Evolutionary conservation across 2,888 invertebrate species (phyloP), one percentile per base, ranked within the genome.

Genomic region (Troides oblongomaculatus): DNA sequence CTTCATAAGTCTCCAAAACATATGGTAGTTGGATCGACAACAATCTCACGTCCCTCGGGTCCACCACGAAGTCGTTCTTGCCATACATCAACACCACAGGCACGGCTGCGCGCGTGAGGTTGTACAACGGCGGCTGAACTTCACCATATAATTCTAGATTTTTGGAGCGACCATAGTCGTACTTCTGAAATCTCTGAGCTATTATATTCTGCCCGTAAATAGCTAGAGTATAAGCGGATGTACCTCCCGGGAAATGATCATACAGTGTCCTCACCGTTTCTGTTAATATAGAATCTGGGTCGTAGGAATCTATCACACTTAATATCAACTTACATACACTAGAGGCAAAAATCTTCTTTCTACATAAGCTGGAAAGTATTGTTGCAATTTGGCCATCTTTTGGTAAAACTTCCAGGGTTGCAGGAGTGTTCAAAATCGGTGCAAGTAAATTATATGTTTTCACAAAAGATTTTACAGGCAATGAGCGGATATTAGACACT

Each of bases 31-130:
- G 83, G 0, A 81, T 77, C 36, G 92, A 82, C 71, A 95, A 78
- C 77, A 93, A 92, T 56, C 90, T 77, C 1, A 95, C 93, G 66
- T 95, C 95, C 78, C 87, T 84, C 0, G 88, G 82, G 93, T 94
- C 77, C 93, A 88, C 94, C 90, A 94, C 80, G 94, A 96, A 77
- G 93, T 95, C 89, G 59, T 86, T 86, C 12, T 73, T 76, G 0
- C 90, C 90, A 66, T 88, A 88, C 46, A 90, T 76, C 7, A 81
- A 74, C 4, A 90, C 75, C 2, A 84, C 74, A 4, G 90, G 90
- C 0, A 79, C 77, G 0, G 77, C 79, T 17, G 82, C 81, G 2
- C 85, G 84, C 71, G 74, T 83, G 0, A 87, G 71, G 64, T 86
- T 86, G 50, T 84, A 90, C n/a, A 69, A 66, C 0, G 90, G 87